Conservation (phyloP, 35 echinoderm and acorn worm genomes). For the Ophioderma brevispina region DNA sequence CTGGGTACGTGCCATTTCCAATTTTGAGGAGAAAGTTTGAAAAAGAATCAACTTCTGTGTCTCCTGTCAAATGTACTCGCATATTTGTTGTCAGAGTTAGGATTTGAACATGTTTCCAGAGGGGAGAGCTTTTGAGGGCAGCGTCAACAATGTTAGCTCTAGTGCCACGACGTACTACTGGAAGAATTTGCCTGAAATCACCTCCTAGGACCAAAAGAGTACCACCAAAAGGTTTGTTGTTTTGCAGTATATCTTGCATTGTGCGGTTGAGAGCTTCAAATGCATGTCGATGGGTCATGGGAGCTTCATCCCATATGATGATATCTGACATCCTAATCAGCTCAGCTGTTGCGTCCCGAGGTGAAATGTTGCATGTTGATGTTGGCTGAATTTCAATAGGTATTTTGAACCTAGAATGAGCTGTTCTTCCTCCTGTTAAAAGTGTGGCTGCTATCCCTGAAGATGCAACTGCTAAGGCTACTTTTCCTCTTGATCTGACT, state of each 20-base stretch:
- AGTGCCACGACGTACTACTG: slow-evolving; percentile 29
- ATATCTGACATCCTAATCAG: slow-evolving; percentile 17
- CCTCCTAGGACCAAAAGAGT: slow-evolving; percentile 15
- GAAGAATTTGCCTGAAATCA: slow-evolving; percentile 60
- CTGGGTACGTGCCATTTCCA: slow-evolving; percentile 10
- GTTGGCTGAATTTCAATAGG: slow-evolving; percentile 11
- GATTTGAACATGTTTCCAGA: not conserved
- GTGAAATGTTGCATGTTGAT: slow-evolving; percentile 58
- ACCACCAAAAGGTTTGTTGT: slow-evolving; percentile 42
- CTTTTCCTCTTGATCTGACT: not conserved
- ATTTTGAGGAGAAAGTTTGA: slow-evolving; percentile 18
- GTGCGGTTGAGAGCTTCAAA: slow-evolving; percentile 26
- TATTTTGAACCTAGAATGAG: slow-evolving; percentile 45
- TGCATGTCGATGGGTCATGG: slow-evolving; percentile 46
- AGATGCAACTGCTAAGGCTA: slow-evolving; percentile 23
- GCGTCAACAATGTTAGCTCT: slow-evolving; percentile 29
- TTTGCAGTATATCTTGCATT: slow-evolving; percentile 13
- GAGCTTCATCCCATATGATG: slow-evolving; percentile 47
- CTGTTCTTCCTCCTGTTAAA: slow-evolving; percentile 22
- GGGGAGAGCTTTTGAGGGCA: slow-evolving; percentile 18
- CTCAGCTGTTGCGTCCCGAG: not conserved
- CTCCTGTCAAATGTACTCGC: not conserved
- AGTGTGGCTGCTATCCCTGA: slow-evolving; percentile 63
- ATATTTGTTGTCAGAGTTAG: slow-evolving; percentile 25
- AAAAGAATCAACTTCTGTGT: not conserved